Base-by-base conservation (phyloP, 1,140 invertebrate genomes). In the Nasonia giraulti region DNA sequence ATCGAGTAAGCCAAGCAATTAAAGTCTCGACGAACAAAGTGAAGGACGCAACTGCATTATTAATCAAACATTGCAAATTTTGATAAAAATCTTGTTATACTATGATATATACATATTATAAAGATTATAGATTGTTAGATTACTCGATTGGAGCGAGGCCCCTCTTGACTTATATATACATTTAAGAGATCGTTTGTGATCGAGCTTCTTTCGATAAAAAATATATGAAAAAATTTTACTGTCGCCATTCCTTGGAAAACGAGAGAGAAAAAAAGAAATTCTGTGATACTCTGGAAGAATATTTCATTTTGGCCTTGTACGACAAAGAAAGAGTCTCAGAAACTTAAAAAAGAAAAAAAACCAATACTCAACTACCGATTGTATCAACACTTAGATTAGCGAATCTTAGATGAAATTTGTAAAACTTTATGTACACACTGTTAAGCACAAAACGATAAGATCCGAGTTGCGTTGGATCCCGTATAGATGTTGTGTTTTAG, bases 401-500 rank as follows among this genome's bases (percentile, higher is more conserved):
- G 33, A 85, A 71, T 77, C 27, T 71, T 40, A 69, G 50, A 88
- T 55, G 27, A 81, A 87, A 81, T 87, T 79, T 87, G 55, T 20
- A 83, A 87, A 69, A 84, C 31, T 76, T 73, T 33, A 27, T 78
- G 33, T 37, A 68, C n/a, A 83, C 66, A 55, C 23, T 80, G 31
- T 79, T 44, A 74, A 84, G 50, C 50, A 80, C 83, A 76, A 76
- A 66, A 37, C 73, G 3, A 84, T 37, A 71, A 71, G 12, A 78
- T 78, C 68, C n/a, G 23, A 84, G n/a, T 79, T 7, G 17, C 37
- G 50, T 14, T 80, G 81, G 40, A 73, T 78, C 27, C 27, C 23
- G 17, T 76, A 80, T 68, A 37, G 17, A 76, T 82, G 31, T 76
- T 80, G 33, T 80, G 17, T 86, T n/a, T 86, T 91, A 90, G 88